Evolutionary conservation across 2,888 invertebrate genomes (phyloP).

Genomic region (Melangyna quadrimaculata): DNA sequence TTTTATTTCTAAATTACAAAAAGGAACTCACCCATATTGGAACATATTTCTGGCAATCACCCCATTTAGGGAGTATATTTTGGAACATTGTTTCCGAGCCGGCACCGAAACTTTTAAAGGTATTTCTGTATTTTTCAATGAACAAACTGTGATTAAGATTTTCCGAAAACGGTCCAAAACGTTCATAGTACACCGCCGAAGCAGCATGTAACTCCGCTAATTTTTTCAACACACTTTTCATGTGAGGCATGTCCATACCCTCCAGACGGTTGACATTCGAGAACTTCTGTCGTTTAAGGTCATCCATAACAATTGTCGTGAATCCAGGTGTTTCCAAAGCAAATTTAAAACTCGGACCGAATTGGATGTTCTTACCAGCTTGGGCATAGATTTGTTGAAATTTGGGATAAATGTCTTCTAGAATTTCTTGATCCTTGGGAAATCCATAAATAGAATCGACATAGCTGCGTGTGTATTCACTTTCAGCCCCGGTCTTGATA

Average conservation of each 20-base stretch:
- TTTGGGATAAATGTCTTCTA: slow-evolving; percentile 75
- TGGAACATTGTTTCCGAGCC: neutral
- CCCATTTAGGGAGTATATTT: slow-evolving; percentile 37
- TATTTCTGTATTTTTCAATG: neutral
- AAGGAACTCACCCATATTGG: slow-evolving; percentile 52
- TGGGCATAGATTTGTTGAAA: slow-evolving; percentile 76
- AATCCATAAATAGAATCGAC: slow-evolving; percentile 3
- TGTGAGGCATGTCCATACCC: slow-evolving; percentile 74
- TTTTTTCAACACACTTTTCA: slow-evolving; percentile 76
- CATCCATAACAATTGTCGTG: slow-evolving; percentile 72
- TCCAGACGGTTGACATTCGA: slow-evolving; percentile 30
- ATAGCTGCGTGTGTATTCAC: neutral
- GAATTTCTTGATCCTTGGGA: slow-evolving; percentile 1
- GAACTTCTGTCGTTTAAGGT: slow-evolving; percentile 73
- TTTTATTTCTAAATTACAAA: neutral
- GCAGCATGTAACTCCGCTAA: slow-evolving; percentile 79
- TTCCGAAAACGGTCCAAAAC: slow-evolving; percentile 35
- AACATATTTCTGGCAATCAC: slow-evolving; percentile 49
- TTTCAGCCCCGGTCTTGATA: slow-evolving; percentile 73
- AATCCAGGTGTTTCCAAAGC: neutral
- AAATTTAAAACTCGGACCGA: slow-evolving; percentile 57
- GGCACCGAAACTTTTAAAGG: slow-evolving; percentile 56
- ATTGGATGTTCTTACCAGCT: slow-evolving; percentile 5
- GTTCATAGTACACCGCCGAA: slow-evolving; percentile 73
- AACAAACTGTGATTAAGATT: neutral